Conservation (phyloP, 2,797 vertebrate species). For the Emys orbicularis region DNA sequence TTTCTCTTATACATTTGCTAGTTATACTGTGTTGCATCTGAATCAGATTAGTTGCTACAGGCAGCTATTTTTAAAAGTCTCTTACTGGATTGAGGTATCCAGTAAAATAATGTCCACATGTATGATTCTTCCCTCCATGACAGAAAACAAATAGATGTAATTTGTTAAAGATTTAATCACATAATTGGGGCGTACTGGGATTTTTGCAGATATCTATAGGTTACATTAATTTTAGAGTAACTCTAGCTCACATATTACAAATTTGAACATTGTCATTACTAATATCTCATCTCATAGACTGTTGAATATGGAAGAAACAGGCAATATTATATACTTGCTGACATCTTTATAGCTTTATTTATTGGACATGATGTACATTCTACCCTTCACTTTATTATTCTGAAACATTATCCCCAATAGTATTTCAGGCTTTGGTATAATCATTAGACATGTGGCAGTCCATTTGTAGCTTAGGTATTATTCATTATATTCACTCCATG, state of each 20-base stretch:
- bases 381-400: slow-evolving; percentile 24
- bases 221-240: neutral
- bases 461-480: neutral
- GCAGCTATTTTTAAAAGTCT: neutral
- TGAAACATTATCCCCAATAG: neutral
- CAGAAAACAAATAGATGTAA: neutral
- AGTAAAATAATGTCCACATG: neutral
- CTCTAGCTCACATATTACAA: slow-evolving; percentile 27
- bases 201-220: slow-evolving; percentile 25
- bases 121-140: neutral
- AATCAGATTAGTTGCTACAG: neutral
- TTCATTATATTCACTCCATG: neutral
- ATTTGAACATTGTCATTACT: neutral
- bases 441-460: slow-evolving; percentile 5
- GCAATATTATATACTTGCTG: slow-evolving; percentile 26
- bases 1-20: neutral
- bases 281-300: neutral
- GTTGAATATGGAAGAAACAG: slow-evolving; percentile 9
- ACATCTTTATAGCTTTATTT: slow-evolving; percentile 31
- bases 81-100: neutral
- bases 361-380: neutral
- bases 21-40: neutral
- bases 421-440: slow-evolving; percentile 9
- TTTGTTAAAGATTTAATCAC: slow-evolving; percentile 43
- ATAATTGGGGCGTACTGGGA: neutral